Evolutionary conservation across 53 echinoderm and acorn worm species (phyloP).

Genomic region (Antedon mediterranea): DNA sequence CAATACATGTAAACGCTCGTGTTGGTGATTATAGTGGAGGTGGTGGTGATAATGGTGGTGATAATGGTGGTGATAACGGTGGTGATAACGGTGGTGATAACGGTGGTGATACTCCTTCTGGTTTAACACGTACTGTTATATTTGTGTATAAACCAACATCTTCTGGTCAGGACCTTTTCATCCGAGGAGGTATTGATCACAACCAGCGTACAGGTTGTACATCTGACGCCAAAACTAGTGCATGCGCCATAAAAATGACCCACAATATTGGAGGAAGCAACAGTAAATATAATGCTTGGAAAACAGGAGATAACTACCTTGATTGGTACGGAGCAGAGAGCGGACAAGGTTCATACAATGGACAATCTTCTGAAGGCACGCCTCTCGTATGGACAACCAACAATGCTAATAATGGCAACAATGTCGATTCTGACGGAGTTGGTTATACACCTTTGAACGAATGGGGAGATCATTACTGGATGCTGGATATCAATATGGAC

Average conservation of each 20-base stretch:
- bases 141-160: constrained; percentile 53
- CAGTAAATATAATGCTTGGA: constrained; percentile 47
- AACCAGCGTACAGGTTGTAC: constrained; percentile 37
- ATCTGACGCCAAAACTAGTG: constrained; percentile 20
- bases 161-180: constrained; percentile 53
- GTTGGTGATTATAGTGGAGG: constrained; percentile 8
- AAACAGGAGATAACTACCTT: constrained; percentile 26
- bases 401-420: constrained; percentile 18
- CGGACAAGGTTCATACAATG: constrained; percentile 16
- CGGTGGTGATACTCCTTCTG: constrained; percentile 16
- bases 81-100: background rate
- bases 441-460: constrained; percentile 49
- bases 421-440: constrained; percentile 36
- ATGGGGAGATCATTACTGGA: constrained; percentile 83
- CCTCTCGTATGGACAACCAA: constrained; percentile 62
- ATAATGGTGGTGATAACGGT: background rate
- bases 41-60: constrained; percentile 6
- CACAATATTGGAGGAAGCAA: constrained; percentile 55
- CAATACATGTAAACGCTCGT: constrained; percentile 57
- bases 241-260: constrained; percentile 48
- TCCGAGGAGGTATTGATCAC: constrained; percentile 71
- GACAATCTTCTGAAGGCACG: constrained; percentile 23
- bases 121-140: constrained; percentile 57
- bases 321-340: constrained; percentile 49
- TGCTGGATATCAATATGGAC: constrained; percentile 53